Percentiles rank a stretch among this genome's conserved stretches.
Evolutionary conservation across 2,797 vertebrate species (phyloP).

Genomic region (Gila robusta): DNA sequence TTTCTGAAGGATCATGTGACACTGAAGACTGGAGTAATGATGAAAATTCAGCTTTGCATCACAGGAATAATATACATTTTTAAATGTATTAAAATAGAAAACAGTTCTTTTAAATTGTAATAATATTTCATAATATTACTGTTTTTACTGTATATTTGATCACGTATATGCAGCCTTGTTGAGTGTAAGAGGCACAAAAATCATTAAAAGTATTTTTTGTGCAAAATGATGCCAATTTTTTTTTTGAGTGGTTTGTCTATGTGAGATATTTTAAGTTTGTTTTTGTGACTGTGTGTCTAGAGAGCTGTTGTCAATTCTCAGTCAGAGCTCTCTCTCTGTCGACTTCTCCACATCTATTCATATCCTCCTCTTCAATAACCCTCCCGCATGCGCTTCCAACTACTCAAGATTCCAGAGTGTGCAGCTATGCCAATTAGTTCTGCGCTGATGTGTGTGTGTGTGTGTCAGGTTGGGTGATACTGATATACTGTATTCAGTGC

Average conservation of each 20-base stretch:
- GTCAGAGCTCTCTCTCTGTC: background rate
- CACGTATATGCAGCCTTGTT: background rate
- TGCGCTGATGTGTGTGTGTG: constrained; percentile 25
- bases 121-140: background rate
- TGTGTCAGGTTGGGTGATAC: constrained; percentile 39
- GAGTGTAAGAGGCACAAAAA: background rate
- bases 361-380: constrained; percentile 36
- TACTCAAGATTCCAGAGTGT: constrained; percentile 41
- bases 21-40: background rate
- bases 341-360: constrained; percentile 10
- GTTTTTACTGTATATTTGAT: background rate
- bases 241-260: background rate
- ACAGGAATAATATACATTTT: background rate
- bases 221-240: background rate
- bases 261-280: constrained; percentile 26
- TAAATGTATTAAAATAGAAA: background rate
- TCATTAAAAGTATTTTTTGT: background rate
- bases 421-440: constrained; percentile 31
- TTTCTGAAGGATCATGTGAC: background rate
- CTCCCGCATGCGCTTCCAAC: constrained; percentile 33
- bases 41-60: background rate
- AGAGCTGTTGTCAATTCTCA: constrained; percentile 25
- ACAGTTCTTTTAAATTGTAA: background rate
- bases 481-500: constrained; percentile 47
- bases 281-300: constrained; percentile 7